These are phyloP conservation scores for Oikopleura vanhoeffeni DNA, from an alignment of 23 tunicate genomes.

Conservation along the genomic window DNA sequence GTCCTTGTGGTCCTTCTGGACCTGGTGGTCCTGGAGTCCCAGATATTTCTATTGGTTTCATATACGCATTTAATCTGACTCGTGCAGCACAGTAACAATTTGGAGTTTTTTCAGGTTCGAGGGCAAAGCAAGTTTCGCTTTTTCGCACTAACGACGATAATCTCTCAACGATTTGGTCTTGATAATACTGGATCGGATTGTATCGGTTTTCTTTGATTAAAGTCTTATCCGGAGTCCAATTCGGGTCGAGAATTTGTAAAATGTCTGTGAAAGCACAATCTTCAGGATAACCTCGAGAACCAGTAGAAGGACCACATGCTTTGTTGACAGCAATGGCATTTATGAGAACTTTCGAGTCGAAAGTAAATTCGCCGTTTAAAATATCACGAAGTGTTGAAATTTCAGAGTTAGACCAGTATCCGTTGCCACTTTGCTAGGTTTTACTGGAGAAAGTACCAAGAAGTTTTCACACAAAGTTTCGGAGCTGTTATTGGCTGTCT, in stretches of 20 bases:
- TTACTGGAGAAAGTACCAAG: too few relatives aligned
- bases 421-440: background rate
- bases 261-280: background rate
- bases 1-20: background rate
- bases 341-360: background rate
- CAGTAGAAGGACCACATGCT: background rate
- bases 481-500: too few relatives aligned
- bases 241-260: background rate
- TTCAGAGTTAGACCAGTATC: background rate
- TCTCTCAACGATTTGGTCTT: background rate
- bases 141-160: background rate
- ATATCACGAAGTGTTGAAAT: background rate
- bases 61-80: background rate
- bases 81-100: background rate
- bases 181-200: background rate
- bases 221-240: background rate
- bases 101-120: background rate
- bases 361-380: background rate
- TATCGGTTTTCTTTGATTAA: background rate
- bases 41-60: background rate
- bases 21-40: constrained; percentile 11
- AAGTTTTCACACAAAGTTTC: too few relatives aligned
- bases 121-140: background rate
- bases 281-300: background rate
- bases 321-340: background rate